These are phyloP conservation scores for Drosophila pseudotalamancana DNA, from an alignment of 2,888 invertebrate species.

Conservation along the genomic window DNA sequence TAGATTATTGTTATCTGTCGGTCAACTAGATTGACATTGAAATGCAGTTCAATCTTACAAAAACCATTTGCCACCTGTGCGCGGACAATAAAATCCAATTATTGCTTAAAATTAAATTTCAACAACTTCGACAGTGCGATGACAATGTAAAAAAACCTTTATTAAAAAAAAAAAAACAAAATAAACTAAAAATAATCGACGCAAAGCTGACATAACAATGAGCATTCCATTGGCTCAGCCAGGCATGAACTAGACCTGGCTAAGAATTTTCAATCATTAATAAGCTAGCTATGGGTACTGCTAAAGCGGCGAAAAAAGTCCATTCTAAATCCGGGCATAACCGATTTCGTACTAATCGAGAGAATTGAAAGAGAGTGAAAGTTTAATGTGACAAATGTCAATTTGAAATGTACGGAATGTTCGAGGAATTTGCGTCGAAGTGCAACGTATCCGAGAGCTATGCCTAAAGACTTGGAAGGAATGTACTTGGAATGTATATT, in stretches of 20 bases:
- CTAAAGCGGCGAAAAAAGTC: background rate
- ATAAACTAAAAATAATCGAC: slow-evolving; percentile 13
- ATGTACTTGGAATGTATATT: too few species aligned
- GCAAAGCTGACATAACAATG: slow-evolving; percentile 33
- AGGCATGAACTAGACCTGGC: slow-evolving; percentile 67
- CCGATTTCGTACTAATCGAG: slow-evolving; percentile 10
- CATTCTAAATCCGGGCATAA: background rate
- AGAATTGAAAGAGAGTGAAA: slow-evolving; percentile 50
- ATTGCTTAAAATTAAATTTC: slow-evolving; percentile 19
- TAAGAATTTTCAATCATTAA: slow-evolving; percentile 53
- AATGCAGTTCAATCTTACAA: background rate
- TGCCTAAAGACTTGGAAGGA: background rate
- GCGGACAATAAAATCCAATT: slow-evolving; percentile 28
- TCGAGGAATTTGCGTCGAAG: slow-evolving; percentile 24
- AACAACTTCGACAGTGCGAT: slow-evolving; percentile 9
- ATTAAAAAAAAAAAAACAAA: slow-evolving; percentile 5
- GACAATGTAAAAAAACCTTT: slow-evolving; percentile 4
- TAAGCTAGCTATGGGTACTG: background rate
- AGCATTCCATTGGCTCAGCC: slow-evolving; percentile 59
- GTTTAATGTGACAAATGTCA: slow-evolving; percentile 33
- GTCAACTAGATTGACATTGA: slow-evolving; percentile 15
- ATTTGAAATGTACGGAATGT: slow-evolving; percentile 7
- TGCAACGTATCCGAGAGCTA: background rate
- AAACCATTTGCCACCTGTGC: slow-evolving; percentile 18
- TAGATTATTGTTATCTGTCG: background rate